Evolutionary conservation across 30 jellyfish, hydroid and myxozoan species (phyloP), one percentile per base, ranked within the genome.

Genomic region (Haliclystus octoradiatus): DNA sequence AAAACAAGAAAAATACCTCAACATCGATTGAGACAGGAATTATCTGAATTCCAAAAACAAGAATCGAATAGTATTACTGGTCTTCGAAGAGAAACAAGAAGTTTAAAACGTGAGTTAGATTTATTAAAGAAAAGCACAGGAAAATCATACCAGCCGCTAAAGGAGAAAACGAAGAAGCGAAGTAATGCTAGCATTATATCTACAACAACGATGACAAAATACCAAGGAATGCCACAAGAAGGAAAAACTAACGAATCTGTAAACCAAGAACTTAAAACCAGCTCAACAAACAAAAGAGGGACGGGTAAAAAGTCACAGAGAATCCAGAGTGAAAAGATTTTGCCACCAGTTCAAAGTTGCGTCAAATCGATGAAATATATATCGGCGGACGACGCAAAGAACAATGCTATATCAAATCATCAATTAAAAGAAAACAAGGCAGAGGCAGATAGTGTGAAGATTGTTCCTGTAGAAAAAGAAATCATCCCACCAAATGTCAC

Each of bases 71-170:
- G 63, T 35, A 34, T 79, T 28, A 3, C 47, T 34, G 33, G 79
- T 9, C 69, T 79, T 14, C 46, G 50, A 15, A 65, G 79, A 13
- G 83, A 79, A 66, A 80, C 62, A 50, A 33, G 75, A 9, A 34
- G 7, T 19, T 52, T 79, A 74, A 79, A 70, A 53, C 64, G 70
- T 7, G 68, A 79, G 34, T 49, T 79, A 49, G 35, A 46, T 34
- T 31, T 35, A 24, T 69, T 79, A 12, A 67, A 51, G 65, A 66
- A 64, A n/a, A 79, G 74, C 50, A 31, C 83, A 1, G 92, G 92
- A 1, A 52, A 14, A 46, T 28, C n/a, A 0, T 28, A 26, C 27
- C 53, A 60, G 64, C 24, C 74, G 22, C 23, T 28, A 3, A 40
- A 40, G 19, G 57, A 19, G 19, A 40, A 40, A 19, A 5, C 9